Conservation (phyloP, 1,140 invertebrate genomes). For the Drosophila erecta region DNA sequence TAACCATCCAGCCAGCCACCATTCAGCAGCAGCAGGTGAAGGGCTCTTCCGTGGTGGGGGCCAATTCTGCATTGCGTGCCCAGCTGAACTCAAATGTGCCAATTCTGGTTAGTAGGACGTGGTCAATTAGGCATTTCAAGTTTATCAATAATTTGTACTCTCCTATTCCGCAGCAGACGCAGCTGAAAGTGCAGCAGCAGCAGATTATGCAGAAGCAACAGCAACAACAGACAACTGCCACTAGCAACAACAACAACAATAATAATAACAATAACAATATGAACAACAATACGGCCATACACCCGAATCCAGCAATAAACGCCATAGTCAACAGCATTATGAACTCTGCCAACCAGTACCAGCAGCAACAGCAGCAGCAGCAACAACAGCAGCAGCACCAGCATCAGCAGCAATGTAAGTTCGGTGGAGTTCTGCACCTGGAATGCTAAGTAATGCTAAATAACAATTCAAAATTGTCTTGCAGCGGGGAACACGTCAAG, state of each 20-base stretch:
- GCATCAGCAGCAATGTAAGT: slow-evolving; percentile 84
- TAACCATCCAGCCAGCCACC: slow-evolving; percentile 80
- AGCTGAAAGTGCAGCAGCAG: slow-evolving; percentile 85
- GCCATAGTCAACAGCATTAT: slow-evolving; percentile 91
- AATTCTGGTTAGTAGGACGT: slow-evolving; percentile 85
- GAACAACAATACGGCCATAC: slow-evolving; percentile 86
- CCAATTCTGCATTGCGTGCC: slow-evolving; percentile 80
- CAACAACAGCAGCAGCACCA: slow-evolving; percentile 90
- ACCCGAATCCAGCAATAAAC: slow-evolving; percentile 90
- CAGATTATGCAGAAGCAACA: slow-evolving; percentile 65
- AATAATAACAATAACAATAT: slow-evolving; percentile 63
- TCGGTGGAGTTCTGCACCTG: background rate
- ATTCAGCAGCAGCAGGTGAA: slow-evolving; percentile 62
- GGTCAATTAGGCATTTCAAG: background rate
- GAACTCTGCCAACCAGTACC: slow-evolving; percentile 92
- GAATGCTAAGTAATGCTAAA: background rate
- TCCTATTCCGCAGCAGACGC: slow-evolving; percentile 85
- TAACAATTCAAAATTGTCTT: too few species aligned
- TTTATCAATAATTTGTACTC: background rate
- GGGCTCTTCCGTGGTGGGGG: slow-evolving; percentile 58
- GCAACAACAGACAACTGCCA: slow-evolving; percentile 56
- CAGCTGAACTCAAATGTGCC: slow-evolving; percentile 86
- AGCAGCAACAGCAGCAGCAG: slow-evolving; percentile 86
- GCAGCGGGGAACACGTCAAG: slow-evolving; percentile 16
- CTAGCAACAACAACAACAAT: slow-evolving; percentile 41